phyloP scores from a whole-genome alignment of 2,888 invertebrate genomes.

The Ephialtes manifestator region DNA sequence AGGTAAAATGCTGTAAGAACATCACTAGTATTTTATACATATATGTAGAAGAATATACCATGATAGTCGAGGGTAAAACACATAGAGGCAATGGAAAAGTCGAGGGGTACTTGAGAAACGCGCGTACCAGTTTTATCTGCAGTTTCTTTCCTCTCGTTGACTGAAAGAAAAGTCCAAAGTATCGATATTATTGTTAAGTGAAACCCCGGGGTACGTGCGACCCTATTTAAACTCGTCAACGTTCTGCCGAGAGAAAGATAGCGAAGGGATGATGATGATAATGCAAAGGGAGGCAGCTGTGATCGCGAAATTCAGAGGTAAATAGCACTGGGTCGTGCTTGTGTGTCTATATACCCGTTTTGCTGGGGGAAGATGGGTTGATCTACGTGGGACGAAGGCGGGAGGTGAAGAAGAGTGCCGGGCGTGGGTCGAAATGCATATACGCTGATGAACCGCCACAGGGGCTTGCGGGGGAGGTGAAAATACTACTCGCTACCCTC shows the following conservation, averaged over 20 bases:
- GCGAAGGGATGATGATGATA: constrained; percentile 16
- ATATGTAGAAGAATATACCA: not conserved
- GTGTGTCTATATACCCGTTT: constrained; percentile 1
- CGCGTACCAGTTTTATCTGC: not conserved
- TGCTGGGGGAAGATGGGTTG: constrained; percentile 7
- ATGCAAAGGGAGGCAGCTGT: constrained; percentile 3
- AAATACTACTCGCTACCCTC: constrained; percentile 32
- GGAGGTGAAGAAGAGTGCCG: constrained; percentile 1
- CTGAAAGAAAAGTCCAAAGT: not conserved
- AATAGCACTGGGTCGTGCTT: constrained; percentile 18
- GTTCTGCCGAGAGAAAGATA: not conserved
- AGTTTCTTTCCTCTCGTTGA: not conserved
- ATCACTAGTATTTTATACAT: not conserved
- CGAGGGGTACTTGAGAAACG: not conserved
- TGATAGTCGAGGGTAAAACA: not conserved
- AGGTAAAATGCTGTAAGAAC: not conserved
- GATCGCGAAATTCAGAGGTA: constrained; percentile 19
- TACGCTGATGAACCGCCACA: constrained; percentile 51
- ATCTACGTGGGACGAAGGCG: not conserved
- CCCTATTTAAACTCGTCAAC: not conserved
- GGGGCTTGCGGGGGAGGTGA: constrained; percentile 42
- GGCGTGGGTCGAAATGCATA: constrained; percentile 44
- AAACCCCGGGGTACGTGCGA: not conserved
- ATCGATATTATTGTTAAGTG: not conserved
- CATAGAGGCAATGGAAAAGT: not conserved